A percentile compares a stretch with the other conserved stretches of the same genome.
phyloP scores from a whole-genome alignment of 2,113 vertebrate genomes.

The Panthera uncia region DNA sequence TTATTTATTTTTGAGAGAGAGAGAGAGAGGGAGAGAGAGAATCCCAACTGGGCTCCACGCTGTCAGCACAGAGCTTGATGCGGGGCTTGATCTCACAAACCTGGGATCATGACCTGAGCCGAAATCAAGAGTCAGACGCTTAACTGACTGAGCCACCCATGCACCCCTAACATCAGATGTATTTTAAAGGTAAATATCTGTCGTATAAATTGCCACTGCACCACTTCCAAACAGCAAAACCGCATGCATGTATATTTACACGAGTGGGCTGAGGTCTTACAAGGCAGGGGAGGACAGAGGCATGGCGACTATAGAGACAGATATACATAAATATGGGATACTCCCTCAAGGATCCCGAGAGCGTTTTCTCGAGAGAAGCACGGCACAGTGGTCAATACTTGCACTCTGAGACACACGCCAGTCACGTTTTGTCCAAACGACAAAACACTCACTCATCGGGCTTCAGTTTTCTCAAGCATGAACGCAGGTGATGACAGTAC shows the following conservation, averaged over 20 bases:
- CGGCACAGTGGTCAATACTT: fast-evolving
- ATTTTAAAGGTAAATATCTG: neutral
- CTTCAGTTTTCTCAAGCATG: neutral
- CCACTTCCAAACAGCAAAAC: neutral
- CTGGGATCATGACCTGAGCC: too few relatives aligned
- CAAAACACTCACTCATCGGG: fast-evolving
- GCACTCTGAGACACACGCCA: neutral
- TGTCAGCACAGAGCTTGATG: too few relatives aligned
- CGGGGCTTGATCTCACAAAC: too few relatives aligned
- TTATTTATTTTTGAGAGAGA: too few relatives aligned
- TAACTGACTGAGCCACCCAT: too few relatives aligned
- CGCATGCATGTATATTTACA: fast-evolving
- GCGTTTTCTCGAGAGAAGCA: neutral
- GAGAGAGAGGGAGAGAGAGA: too few relatives aligned
- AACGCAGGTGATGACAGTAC: neutral
- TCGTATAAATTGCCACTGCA: too few relatives aligned
- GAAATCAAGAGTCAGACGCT: too few relatives aligned
- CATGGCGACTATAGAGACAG: neutral
- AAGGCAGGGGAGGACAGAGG: neutral
- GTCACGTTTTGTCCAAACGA: neutral
- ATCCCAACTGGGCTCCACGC: too few relatives aligned
- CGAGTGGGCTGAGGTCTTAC: fast-evolving
- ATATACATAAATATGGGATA: neutral
- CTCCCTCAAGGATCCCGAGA: too few relatives aligned
- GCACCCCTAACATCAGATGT: too few relatives aligned